Percentiles rank a stretch among this genome's conserved stretches.
These are phyloP conservation scores for Intellagama lesueurii DNA, from an alignment of 2,797 vertebrate species.

Conservation along the genomic window DNA sequence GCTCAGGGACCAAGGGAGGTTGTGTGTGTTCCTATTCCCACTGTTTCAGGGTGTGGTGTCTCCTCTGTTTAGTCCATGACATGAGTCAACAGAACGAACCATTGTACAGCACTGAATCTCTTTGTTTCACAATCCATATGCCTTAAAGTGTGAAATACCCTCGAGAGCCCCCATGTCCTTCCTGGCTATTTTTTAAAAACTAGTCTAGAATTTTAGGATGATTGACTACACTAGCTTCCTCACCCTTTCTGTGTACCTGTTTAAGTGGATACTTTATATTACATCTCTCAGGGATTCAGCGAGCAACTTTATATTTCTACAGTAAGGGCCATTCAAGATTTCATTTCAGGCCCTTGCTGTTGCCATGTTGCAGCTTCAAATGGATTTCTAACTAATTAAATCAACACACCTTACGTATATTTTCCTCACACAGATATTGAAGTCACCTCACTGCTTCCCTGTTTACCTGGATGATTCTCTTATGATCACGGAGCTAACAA, in stretches of 20 bases:
- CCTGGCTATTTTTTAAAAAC: too few relatives aligned
- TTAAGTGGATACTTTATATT: not conserved
- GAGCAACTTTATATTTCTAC: not conserved
- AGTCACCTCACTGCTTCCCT: not conserved
- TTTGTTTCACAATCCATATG: too few relatives aligned
- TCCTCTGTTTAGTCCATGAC: too few relatives aligned
- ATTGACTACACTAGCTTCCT: not conserved
- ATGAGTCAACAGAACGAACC: too few relatives aligned
- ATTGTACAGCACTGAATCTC: too few relatives aligned
- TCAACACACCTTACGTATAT: not conserved
- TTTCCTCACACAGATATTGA: not conserved
- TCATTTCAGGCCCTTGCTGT: not conserved
- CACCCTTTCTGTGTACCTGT: not conserved
- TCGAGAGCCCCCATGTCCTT: too few relatives aligned
- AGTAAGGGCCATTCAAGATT: not conserved
- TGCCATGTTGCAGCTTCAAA: not conserved
- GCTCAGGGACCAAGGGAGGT: too few relatives aligned
- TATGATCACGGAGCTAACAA: not conserved
- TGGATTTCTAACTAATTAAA: not conserved
- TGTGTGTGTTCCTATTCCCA: too few relatives aligned
- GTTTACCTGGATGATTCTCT: not conserved
- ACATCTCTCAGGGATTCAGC: not conserved
- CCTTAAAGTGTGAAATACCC: too few relatives aligned
- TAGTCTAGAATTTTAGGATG: not conserved
- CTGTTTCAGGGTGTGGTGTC: too few relatives aligned